Evolutionary conservation across 2,113 vertebrate species (phyloP).

Genomic region (Prochilodus magdalenae): DNA sequence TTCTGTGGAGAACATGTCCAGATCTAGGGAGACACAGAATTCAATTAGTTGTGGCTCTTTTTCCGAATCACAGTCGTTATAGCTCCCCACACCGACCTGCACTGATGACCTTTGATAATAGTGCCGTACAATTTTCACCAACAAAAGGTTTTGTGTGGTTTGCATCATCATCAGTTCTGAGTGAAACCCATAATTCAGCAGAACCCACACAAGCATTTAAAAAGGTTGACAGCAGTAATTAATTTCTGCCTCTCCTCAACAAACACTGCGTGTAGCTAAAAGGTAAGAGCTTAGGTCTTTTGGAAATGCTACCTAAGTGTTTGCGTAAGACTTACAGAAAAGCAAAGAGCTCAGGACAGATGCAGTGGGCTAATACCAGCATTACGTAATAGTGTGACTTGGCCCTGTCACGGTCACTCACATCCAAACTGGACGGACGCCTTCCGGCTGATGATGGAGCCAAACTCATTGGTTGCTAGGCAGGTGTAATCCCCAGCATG

Average conservation of each 20-base stretch:
- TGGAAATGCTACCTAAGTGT: constrained; percentile 14
- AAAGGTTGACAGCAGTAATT: constrained; percentile 26
- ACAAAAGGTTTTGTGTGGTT: constrained; percentile 18
- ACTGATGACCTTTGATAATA: constrained; percentile 12
- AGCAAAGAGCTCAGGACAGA: neutral
- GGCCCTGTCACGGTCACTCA: constrained; percentile 73
- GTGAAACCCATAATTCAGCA: constrained; percentile 29
- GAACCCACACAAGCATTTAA: constrained; percentile 26
- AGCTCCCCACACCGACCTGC: neutral
- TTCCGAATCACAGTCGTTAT: neutral
- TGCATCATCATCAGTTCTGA: constrained; percentile 27
- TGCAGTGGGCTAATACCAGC: neutral
- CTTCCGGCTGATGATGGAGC: constrained; percentile 87
- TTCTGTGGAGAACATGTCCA: constrained; percentile 93
- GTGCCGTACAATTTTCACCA: neutral
- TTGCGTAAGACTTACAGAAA: constrained; percentile 18
- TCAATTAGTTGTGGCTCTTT: neutral
- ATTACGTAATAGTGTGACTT: constrained; percentile 17
- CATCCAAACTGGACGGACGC: constrained; percentile 92
- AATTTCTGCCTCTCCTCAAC: constrained; percentile 8
- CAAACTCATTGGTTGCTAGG: constrained; percentile 85
- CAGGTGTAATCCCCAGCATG: constrained; percentile 90
- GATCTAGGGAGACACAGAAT: constrained; percentile 74
- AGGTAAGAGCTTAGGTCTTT: neutral
- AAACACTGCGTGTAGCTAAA: neutral